Conservation (phyloP, 2,888 invertebrate species). For the Drosophila pullipes region DNA sequence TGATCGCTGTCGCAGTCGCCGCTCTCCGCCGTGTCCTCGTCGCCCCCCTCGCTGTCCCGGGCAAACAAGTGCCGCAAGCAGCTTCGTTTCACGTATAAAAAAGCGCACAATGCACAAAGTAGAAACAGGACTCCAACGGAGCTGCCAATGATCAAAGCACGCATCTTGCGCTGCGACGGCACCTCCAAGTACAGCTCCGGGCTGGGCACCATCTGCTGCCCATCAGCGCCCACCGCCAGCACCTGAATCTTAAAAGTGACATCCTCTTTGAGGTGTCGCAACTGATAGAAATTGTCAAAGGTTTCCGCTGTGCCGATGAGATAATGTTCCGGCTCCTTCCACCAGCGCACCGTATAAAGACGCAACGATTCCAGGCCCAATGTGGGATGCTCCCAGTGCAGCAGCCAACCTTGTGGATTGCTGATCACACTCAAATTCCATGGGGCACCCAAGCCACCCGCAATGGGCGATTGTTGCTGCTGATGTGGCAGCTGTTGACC, state of each 20-base stretch:
- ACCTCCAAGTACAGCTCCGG: constrained; percentile 89
- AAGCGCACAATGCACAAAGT: constrained; percentile 88
- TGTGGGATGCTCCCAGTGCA: constrained; percentile 90
- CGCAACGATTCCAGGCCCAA: constrained; percentile 87
- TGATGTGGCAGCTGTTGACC: constrained; percentile 55
- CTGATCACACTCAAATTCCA: constrained; percentile 90
- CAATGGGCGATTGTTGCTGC: constrained; percentile 46
- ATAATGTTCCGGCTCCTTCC: constrained; percentile 88
- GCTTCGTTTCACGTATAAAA: constrained; percentile 86
- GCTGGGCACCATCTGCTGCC: constrained; percentile 88
- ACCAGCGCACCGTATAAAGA: constrained; percentile 90
- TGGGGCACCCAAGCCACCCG: constrained; percentile 85
- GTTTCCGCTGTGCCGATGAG: constrained; percentile 90
- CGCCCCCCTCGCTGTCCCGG: constrained; percentile 55
- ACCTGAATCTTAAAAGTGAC: constrained; percentile 91
- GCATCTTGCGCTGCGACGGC: constrained; percentile 90
- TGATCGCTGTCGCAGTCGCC: constrained; percentile 83
- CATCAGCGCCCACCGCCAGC: constrained; percentile 88
- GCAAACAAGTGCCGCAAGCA: constrained; percentile 82
- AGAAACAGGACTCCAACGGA: constrained; percentile 90
- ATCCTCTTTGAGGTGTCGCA: constrained; percentile 90
- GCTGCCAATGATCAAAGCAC: constrained; percentile 90
- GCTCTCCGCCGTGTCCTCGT: constrained; percentile 76
- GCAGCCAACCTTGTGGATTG: constrained; percentile 91
- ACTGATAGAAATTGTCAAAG: constrained; percentile 89